Conservation (phyloP, 2,888 invertebrate genomes). For the Notodonta ziczac region DNA sequence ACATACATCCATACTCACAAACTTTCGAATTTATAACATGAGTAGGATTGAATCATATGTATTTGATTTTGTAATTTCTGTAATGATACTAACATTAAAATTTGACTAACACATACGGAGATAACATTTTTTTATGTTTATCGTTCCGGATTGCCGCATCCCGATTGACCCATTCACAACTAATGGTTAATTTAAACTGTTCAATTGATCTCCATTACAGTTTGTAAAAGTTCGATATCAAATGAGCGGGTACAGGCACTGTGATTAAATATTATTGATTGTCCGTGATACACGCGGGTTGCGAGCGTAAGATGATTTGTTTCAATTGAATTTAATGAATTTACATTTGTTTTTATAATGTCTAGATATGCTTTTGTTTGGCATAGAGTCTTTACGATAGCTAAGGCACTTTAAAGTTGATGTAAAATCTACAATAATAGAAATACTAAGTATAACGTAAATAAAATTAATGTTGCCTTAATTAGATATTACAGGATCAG, state of each 20-base stretch:
- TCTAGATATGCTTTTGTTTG: not conserved
- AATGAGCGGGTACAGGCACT: slow-evolving; percentile 57
- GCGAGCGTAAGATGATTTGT: slow-evolving; percentile 75
- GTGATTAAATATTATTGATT: slow-evolving; percentile 78
- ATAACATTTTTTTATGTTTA: slow-evolving; percentile 18
- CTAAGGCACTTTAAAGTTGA: no score
- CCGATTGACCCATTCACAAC: slow-evolving; percentile 73
- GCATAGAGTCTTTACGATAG: not conserved
- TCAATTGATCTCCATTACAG: slow-evolving; percentile 81
- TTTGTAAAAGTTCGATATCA: slow-evolving; percentile 76
- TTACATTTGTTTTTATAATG: slow-evolving; percentile 20
- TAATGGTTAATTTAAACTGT: slow-evolving; percentile 78
- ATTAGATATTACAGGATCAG: no score
- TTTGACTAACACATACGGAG: not conserved
- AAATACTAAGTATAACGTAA: no score
- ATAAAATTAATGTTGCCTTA: no score
- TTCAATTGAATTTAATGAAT: slow-evolving; percentile 72
- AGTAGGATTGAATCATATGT: no score
- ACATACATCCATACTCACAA: no score
- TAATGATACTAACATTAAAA: no score
- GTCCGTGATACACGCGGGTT: slow-evolving; percentile 62
- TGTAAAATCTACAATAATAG: no score
- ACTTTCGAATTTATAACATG: no score
- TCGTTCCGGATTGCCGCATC: slow-evolving; percentile 60
- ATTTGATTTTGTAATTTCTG: no score